Evolutionary conservation across 2,888 invertebrate genomes (phyloP).

Genomic region (Eupithecia exiguata): DNA sequence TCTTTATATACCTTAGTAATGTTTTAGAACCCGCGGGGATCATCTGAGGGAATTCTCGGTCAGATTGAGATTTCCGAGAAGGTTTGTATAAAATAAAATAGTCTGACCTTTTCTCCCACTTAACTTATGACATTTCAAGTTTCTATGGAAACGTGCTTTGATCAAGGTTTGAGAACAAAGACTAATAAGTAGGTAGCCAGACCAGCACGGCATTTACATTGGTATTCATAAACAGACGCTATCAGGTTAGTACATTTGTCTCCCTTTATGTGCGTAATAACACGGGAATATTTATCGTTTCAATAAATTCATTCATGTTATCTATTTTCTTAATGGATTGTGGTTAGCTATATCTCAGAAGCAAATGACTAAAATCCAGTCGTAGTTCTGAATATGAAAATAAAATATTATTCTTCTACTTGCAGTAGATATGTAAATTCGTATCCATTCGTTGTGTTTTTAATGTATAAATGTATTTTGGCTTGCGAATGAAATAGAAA

Average conservation of each 20-base stretch:
- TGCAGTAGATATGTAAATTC: constrained; percentile 42
- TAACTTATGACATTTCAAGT: constrained; percentile 15
- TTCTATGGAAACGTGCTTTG: constrained; percentile 12
- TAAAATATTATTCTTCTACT: constrained; percentile 30
- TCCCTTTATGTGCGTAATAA: constrained; percentile 20
- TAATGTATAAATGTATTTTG: constrained; percentile 41
- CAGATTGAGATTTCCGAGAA: constrained; percentile 20
- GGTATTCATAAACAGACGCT: constrained; percentile 29
- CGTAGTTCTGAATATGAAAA: constrained; percentile 20
- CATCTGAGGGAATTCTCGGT: constrained; percentile 22
- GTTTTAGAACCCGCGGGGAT: constrained; percentile 22
- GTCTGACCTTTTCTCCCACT: constrained; percentile 14
- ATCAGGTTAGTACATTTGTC: constrained; percentile 26
- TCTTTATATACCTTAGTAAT: constrained; percentile 26
- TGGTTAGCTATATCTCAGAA: constrained; percentile 29
- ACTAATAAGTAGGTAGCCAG: neutral
- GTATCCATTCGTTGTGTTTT: constrained; percentile 40
- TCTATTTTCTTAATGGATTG: constrained; percentile 26
- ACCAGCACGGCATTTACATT: constrained; percentile 18
- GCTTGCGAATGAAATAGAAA: constrained; percentile 47
- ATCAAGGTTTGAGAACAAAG: constrained; percentile 20
- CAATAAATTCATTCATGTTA: constrained; percentile 30
- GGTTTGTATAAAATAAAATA: constrained; percentile 17
- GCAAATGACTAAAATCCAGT: constrained; percentile 26
- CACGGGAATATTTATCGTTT: constrained; percentile 23